Evolutionary conservation across 2,888 invertebrate genomes (phyloP), one percentile per base, ranked within the genome.

Genomic region (Dicranocentrus wangi): DNA sequence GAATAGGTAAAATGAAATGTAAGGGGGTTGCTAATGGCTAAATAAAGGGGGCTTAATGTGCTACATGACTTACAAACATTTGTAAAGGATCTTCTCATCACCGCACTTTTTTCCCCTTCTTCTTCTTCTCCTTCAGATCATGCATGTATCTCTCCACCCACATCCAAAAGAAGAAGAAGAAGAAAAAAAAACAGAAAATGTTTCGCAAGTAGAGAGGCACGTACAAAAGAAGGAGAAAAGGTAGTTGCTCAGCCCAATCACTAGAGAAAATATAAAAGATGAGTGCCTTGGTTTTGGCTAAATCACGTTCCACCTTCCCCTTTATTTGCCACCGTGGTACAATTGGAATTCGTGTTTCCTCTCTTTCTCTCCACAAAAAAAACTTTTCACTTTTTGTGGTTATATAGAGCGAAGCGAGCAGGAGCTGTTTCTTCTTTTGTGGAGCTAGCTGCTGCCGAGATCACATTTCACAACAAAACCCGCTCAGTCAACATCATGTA

Each of bases 281-380:
- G 81, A 82, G 82, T 83, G 83, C 76, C 82, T 82, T 85, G 83
- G 83, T 83, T 85, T 82, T 66, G 60, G 39, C 65, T 53, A 85
- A 83, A 85, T 83, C 85, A 85, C 85, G 85, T 85, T 75, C 71
- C 42, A 28, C n/a, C 68, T 66, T 53, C 55, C 47, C 13, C 66
- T 72, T 79, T 73, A 79, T 81, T 81, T 61, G 53, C 66, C 32
- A 65, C 70, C 39, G 60, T 43, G 73, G 73, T 58, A 70, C 75
- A 58, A 68, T 66, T 76, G 25, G 17, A 65, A 58, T 42, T 68
- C 43, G 21, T 68, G 68, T 60, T 76, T 75, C 69, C 28, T 55
- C 66, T 43, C 23, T 25, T 25, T n/a, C n/a, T n/a, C n/a, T n/a
- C n/a, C n/a, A n/a, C n/a, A n/a, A n/a, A n/a, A n/a, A n/a, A n/a